phyloP scores from a whole-genome alignment of 2,888 invertebrate genomes.

The Pollenia angustigena region DNA sequence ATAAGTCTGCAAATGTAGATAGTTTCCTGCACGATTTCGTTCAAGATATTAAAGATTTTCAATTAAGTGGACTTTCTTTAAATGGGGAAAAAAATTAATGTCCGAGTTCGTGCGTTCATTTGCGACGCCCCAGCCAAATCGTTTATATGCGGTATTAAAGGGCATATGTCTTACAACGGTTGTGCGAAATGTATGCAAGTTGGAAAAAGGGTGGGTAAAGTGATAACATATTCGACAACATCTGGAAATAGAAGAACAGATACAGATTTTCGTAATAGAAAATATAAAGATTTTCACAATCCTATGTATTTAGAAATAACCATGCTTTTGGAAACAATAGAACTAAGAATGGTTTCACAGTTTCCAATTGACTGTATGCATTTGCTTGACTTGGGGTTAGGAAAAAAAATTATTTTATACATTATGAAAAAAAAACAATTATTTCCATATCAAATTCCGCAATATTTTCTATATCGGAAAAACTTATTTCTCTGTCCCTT shows the following conservation, averaged over 20 bases:
- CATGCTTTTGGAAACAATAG: too few species aligned
- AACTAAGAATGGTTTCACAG: too few species aligned
- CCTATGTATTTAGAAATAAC: too few species aligned
- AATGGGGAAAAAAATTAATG: not conserved
- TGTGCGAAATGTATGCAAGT: not conserved
- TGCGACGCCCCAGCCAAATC: not conserved
- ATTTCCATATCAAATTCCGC: not conserved
- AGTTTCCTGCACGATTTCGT: not conserved
- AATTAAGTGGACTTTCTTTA: not conserved
- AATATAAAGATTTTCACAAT: too few species aligned
- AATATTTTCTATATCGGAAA: not conserved
- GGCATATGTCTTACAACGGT: not conserved
- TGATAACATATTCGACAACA: too few species aligned
- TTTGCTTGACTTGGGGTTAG: not conserved
- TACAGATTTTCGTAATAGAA: not conserved
- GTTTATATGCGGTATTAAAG: not conserved
- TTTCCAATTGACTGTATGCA: not conserved
- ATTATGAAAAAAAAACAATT: conserved; percentile 1
- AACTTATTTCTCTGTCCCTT: not conserved
- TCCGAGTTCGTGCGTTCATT: not conserved
- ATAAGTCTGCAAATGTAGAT: not conserved
- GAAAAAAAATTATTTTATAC: not conserved
- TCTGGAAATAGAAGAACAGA: too few species aligned
- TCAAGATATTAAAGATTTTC: not conserved
- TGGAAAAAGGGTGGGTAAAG: not conserved